Evolutionary conservation across 2,113 vertebrate species (phyloP).

Genomic region (Heptranchias perlo): DNA sequence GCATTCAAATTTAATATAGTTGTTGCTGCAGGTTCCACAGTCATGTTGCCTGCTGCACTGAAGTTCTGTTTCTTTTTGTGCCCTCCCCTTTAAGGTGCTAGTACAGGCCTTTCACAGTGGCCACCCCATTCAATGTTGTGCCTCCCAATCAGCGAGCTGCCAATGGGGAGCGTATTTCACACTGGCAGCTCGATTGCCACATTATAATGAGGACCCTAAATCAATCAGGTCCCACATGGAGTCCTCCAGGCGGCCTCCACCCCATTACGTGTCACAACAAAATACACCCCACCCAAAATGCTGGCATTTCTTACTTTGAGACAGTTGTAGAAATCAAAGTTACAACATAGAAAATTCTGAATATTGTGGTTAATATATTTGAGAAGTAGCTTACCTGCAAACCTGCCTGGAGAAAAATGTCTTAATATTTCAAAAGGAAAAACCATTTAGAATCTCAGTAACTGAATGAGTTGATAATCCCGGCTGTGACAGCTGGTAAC

Average conservation of each 20-base stretch:
- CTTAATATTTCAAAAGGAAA: neutral
- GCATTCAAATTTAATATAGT: neutral
- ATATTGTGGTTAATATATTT: neutral
- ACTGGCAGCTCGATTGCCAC: neutral
- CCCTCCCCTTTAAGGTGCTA: neutral
- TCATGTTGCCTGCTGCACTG: neutral
- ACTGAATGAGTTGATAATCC: constrained; percentile 3
- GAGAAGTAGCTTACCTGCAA: neutral
- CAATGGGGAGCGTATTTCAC: neutral
- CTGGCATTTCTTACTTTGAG: neutral
- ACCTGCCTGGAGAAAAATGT: neutral
- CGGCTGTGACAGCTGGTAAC: neutral
- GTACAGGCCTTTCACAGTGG: neutral
- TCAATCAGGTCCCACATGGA: neutral
- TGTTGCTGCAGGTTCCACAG: neutral
- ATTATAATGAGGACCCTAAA: neutral
- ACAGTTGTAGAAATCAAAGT: neutral
- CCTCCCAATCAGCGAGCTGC: neutral
- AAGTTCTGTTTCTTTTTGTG: neutral
- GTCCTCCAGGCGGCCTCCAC: no score
- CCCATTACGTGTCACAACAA: neutral
- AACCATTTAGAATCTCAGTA: neutral
- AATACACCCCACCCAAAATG: neutral
- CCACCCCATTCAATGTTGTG: neutral
- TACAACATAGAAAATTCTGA: neutral